Percentiles rank a stretch among this genome's conserved stretches.
Evolutionary conservation across 2,888 invertebrate species (phyloP).

Genomic region (Drosophila eohydei): DNA sequence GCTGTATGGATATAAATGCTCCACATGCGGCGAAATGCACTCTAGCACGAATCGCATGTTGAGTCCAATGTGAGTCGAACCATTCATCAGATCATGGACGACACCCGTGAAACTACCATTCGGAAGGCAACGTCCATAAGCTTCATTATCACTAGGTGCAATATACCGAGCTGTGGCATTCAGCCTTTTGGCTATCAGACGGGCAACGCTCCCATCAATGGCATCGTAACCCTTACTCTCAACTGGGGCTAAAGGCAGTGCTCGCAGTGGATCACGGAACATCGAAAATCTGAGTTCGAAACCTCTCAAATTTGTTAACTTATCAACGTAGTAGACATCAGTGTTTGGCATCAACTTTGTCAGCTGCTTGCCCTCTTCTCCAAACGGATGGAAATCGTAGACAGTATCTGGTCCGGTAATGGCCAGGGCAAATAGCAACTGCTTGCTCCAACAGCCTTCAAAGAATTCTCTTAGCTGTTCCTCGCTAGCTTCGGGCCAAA

Average conservation of each 20-base stretch:
- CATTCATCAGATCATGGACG: slow-evolving; percentile 63
- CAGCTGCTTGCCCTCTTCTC: slow-evolving; percentile 55
- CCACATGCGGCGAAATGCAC: slow-evolving; percentile 55
- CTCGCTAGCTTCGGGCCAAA: slow-evolving; percentile 65
- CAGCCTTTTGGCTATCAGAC: slow-evolving; percentile 59
- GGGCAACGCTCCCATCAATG: slow-evolving; percentile 67
- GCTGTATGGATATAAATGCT: slow-evolving; percentile 74
- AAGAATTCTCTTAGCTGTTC: slow-evolving; percentile 60
- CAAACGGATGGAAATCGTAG: slow-evolving; percentile 80
- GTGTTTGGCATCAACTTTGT: slow-evolving; percentile 1
- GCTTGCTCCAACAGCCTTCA: slow-evolving; percentile 67
- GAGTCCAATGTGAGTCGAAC: slow-evolving; percentile 70
- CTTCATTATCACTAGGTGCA: slow-evolving; percentile 67
- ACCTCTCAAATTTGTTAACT: slow-evolving; percentile 70
- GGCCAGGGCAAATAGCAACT: slow-evolving; percentile 70
- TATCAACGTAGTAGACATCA: slow-evolving; percentile 56
- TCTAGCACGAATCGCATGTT: slow-evolving; percentile 76
- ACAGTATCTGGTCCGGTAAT: slow-evolving; percentile 41
- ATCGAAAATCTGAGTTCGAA: slow-evolving; percentile 72
- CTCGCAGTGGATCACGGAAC: slow-evolving; percentile 74
- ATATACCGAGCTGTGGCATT: slow-evolving; percentile 78
- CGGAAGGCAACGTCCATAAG: slow-evolving; percentile 67
- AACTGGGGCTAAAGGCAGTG: slow-evolving; percentile 53
- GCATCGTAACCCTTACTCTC: slow-evolving; percentile 53
- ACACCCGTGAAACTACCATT: slow-evolving; percentile 75